Evolutionary conservation across 2,797 vertebrate species (phyloP).

Genomic region (Acropternis orthonyx): DNA sequence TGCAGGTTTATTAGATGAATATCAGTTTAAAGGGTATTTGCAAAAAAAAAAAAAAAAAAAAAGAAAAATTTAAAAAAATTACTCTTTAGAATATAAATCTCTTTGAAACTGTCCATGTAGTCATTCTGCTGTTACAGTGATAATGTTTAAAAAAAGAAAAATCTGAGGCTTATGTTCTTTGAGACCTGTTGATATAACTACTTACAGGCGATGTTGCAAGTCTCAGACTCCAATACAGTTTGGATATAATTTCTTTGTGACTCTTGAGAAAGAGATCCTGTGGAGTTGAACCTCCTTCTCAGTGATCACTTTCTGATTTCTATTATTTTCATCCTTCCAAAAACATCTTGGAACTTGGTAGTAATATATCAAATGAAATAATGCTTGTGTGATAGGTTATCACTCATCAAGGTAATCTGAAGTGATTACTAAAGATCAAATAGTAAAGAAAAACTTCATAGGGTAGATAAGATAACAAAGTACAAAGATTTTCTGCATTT

Average conservation of each 20-base stretch:
- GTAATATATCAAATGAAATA: background rate
- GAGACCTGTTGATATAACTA: background rate
- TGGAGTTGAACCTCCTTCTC: background rate
- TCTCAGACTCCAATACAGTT: background rate
- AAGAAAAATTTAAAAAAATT: background rate
- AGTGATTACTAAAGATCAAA: background rate
- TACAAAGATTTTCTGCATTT: background rate
- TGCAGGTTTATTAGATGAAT: background rate
- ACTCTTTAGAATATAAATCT: background rate
- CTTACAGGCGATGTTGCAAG: background rate
- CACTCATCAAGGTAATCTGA: background rate
- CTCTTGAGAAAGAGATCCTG: background rate
- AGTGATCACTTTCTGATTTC: background rate
- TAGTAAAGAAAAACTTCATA: background rate
- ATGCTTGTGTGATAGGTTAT: background rate
- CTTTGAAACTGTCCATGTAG: too few species aligned
- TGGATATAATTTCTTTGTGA: background rate
- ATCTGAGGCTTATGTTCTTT: background rate
- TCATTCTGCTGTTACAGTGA: background rate
- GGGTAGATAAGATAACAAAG: background rate
- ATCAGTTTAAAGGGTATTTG: background rate
- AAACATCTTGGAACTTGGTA: background rate
- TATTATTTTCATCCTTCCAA: background rate
- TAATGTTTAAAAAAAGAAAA: background rate
- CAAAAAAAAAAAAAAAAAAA: background rate